These are phyloP conservation scores for Amphibalanus amphitrite DNA, from an alignment of 1,140 invertebrate species.

Conservation along the genomic window DNA sequence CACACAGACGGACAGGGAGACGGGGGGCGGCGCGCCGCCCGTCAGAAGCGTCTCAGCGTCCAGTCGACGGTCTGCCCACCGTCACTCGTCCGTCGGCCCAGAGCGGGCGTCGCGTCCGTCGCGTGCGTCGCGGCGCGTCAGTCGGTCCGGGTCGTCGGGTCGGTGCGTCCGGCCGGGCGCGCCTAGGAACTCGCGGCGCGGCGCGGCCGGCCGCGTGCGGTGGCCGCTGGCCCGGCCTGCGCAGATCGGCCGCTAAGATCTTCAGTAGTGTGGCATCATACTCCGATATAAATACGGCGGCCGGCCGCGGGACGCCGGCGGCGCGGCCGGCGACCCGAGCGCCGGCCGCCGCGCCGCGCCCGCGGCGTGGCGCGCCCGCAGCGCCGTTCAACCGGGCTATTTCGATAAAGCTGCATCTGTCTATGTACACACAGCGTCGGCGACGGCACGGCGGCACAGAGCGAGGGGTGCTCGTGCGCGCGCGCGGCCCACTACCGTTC, in stretches of 20 bases:
- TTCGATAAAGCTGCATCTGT: neutral
- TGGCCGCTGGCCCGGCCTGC: too few species aligned
- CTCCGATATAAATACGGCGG: too few species aligned
- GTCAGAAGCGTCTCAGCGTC: neutral
- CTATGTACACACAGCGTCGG: neutral
- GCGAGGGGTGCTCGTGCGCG: neutral
- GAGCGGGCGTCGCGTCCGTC: neutral
- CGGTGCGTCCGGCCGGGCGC: too few species aligned
- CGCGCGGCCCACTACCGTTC: neutral
- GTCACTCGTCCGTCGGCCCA: neutral
- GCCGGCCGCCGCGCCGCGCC: too few species aligned
- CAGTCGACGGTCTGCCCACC: neutral
- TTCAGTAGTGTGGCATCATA: too few species aligned
- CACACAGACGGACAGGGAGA: neutral
- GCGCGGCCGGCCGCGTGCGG: too few species aligned
- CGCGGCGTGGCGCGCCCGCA: too few species aligned
- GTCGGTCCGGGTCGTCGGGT: too few species aligned
- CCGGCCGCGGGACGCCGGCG: too few species aligned
- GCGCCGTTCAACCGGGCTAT: neutral
- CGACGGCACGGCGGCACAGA: neutral
- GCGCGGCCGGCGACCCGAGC: too few species aligned
- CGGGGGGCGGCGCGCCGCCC: neutral
- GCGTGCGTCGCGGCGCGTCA: neutral
- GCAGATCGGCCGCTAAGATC: too few species aligned
- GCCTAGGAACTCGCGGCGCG: too few species aligned